These are phyloP conservation scores for Drosophila seguyi DNA, from an alignment of 1,140 invertebrate species.

Conservation along the genomic window DNA sequence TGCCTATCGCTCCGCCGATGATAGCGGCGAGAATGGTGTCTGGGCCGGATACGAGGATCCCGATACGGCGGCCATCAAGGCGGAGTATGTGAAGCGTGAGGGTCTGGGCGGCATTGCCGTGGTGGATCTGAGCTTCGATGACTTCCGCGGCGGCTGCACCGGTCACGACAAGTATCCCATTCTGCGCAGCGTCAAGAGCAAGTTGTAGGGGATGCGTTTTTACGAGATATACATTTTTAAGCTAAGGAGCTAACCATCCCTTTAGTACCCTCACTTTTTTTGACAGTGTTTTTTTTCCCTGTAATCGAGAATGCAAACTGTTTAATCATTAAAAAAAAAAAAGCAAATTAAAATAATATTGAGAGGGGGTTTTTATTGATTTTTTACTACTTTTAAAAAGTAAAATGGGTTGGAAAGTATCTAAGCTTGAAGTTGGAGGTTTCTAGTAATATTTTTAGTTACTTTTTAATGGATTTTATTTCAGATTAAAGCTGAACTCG, in stretches of 20 bases:
- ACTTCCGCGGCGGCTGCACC: conserved; percentile 92
- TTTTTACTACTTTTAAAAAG: not conserved
- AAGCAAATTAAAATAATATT: conserved; percentile 28
- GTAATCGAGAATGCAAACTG: conserved; percentile 20
- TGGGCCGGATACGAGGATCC: conserved; percentile 97
- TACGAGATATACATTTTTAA: no score
- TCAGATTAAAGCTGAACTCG: no score
- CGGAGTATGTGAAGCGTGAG: conserved; percentile 90
- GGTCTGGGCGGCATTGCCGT: conserved; percentile 93
- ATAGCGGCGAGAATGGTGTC: conserved; percentile 89
- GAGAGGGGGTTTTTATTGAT: not conserved
- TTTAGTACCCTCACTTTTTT: conserved; percentile 1
- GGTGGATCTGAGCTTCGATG: conserved; percentile 92
- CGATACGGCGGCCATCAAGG: conserved; percentile 93
- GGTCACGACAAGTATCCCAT: conserved; percentile 91
- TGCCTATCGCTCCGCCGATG: conserved; percentile 90
- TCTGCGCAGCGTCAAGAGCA: conserved; percentile 87
- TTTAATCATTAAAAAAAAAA: conserved; percentile 36
- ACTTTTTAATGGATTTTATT: no score
- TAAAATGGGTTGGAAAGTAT: no score
- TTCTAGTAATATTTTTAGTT: no score
- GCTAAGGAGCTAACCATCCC: no score
- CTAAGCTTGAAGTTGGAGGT: not conserved
- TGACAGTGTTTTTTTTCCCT: not conserved
- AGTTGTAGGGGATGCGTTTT: conserved; percentile 84